Evolutionary conservation across 2,797 vertebrate genomes (phyloP).

Genomic region (Hippopotamyrus pictus): DNA sequence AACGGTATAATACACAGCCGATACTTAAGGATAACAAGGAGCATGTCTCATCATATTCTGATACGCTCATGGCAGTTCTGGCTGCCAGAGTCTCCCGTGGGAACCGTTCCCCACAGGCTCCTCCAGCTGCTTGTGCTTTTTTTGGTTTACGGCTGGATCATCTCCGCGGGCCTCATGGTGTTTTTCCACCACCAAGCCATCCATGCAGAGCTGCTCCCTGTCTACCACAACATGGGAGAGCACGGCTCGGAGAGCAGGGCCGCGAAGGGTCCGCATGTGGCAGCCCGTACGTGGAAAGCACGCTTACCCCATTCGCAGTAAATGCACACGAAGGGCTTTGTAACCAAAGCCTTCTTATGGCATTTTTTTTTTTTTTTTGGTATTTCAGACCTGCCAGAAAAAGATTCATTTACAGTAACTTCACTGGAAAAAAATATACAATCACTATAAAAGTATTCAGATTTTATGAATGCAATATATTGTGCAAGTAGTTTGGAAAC

Average conservation of each 20-base stretch:
- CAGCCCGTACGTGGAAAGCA: neutral
- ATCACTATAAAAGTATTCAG: neutral
- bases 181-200: neutral
- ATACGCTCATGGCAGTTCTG: neutral
- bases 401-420: neutral
- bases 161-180: neutral
- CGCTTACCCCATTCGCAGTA: neutral
- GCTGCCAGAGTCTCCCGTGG: neutral
- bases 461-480: neutral
- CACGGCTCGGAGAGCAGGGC: neutral
- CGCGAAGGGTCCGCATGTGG: neutral
- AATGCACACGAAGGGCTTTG: neutral
- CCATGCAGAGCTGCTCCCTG: neutral
- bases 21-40: neutral
- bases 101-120: neutral
- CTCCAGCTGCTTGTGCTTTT: neutral
- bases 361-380: neutral
- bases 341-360: neutral
- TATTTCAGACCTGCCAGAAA: neutral
- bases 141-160: neutral
- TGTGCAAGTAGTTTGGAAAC: neutral
- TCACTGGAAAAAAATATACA: neutral
- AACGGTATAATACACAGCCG: neutral
- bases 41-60: neutral
- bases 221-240: neutral